Evolutionary conservation across 2,797 vertebrate genomes (phyloP).

Genomic region (Takifugu rubripes): DNA sequence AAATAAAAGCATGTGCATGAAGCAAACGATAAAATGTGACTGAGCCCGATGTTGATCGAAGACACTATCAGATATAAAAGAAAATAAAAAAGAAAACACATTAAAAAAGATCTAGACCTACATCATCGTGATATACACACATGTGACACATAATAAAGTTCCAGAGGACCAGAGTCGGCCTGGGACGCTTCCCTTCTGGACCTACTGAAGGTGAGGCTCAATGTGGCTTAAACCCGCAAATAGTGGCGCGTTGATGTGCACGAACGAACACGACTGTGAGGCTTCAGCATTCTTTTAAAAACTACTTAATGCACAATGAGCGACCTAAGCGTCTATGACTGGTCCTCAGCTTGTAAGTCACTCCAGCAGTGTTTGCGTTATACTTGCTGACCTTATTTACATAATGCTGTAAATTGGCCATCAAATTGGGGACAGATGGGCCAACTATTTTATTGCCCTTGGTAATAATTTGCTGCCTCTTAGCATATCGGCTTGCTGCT

Average conservation of each 20-base stretch:
- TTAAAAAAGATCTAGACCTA: constrained; percentile 9
- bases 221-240: constrained; percentile 10
- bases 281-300: background rate
- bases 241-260: constrained; percentile 16
- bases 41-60: constrained; percentile 41
- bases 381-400: constrained; percentile 62
- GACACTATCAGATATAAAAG: constrained; percentile 39
- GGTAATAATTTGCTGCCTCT: constrained; percentile 57
- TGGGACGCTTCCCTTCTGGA: constrained; percentile 7
- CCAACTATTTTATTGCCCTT: constrained; percentile 61
- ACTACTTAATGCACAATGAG: background rate
- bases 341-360: constrained; percentile 37
- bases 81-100: constrained; percentile 12
- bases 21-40: constrained; percentile 7
- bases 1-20: no score
- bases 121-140: constrained; percentile 28
- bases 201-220: constrained; percentile 20
- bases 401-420: constrained; percentile 67
- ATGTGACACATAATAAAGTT: constrained; percentile 10
- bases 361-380: constrained; percentile 19
- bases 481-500: constrained; percentile 48
- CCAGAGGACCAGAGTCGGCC: constrained; percentile 24
- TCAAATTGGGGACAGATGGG: constrained; percentile 62
- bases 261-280: constrained; percentile 10
- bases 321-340: constrained; percentile 21